Evolutionary conservation across 30 jellyfish, hydroid and myxozoan species (phyloP), one percentile per base, ranked within the genome.

Genomic region (Catostylus mosaicus): DNA sequence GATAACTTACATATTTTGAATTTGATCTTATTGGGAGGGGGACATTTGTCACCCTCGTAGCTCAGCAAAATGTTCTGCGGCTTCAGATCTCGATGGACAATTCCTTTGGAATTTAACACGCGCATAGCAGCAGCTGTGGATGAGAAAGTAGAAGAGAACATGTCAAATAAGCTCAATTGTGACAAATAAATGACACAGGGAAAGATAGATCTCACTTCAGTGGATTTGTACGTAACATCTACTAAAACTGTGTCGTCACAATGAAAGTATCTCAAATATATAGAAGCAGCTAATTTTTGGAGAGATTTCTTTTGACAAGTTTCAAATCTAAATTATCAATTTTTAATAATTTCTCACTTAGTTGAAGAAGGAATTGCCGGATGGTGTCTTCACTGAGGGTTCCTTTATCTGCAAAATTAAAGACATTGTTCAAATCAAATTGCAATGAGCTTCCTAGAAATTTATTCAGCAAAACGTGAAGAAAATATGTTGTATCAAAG

Each of bases 381-480:
- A 92, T 92, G 3, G 98, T 92, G 65, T 92, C 98, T 85, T 92
- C 98, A 65, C 96, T 85, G 27, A 92, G 83, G 3, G 98, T 92
- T 62, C 98, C 98, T 75, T 92, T 92, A 1, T 77, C 98, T 92
- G 52, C 26, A 78, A 74, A 24, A 1, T n/a, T 20, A 24, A 70
- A 67, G 36, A 47, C 4, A 14, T 2, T 9, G 51, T 65, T 30
- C 16, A 43, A 43, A n/a, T n/a, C n/a, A n/a, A n/a, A n/a, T n/a
- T n/a, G n/a, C n/a, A n/a, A n/a, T n/a, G n/a, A n/a, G n/a, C n/a
- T n/a, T n/a, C n/a, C n/a, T n/a, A n/a, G 54, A 43, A 43, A 43
- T 43, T 43, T 43, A 6, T 43, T 29, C 27, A 22, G 10, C 9
- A 30, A 22, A 26, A 65, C 54, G 12, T 3, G 78, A 65, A 65